phyloP scores from a whole-genome alignment of 2,888 invertebrate genomes.

The Sinopyrophorus schimmeli region DNA sequence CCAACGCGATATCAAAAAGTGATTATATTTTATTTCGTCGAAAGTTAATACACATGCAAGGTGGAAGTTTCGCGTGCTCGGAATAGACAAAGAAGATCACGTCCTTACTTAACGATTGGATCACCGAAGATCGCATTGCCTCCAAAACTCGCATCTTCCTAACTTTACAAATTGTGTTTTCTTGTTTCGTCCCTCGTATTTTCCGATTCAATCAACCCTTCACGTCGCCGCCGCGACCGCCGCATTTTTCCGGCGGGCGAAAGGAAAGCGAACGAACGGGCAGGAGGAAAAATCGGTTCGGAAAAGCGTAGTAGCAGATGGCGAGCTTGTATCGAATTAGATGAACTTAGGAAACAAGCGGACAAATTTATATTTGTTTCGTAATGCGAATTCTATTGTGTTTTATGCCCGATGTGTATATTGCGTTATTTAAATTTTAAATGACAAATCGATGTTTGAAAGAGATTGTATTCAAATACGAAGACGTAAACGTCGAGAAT shows the following conservation, averaged over 20 bases:
- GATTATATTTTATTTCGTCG: constrained; percentile 42
- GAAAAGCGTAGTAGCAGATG: constrained; percentile 33
- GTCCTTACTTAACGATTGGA: constrained; percentile 54
- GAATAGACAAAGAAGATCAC: constrained; percentile 52
- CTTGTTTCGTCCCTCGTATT: constrained; percentile 50
- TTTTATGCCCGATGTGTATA: constrained; percentile 31
- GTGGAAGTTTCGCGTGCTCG: constrained; percentile 43
- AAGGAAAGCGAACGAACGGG: constrained; percentile 26
- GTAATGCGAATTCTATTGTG: constrained; percentile 32
- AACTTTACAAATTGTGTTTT: constrained; percentile 55
- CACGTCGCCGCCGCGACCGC: constrained; percentile 28
- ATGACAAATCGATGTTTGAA: constrained; percentile 45
- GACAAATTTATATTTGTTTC: constrained; percentile 33
- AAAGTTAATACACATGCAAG: constrained; percentile 28
- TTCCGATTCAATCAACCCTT: constrained; percentile 50
- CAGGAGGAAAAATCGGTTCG: constrained; percentile 21
- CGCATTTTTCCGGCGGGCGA: constrained; percentile 24
- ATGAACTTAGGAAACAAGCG: constrained; percentile 32
- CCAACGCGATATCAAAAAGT: constrained; percentile 45
- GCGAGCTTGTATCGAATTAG: constrained; percentile 34
- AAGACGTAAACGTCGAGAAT: constrained; percentile 42
- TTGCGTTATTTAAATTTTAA: constrained; percentile 39
- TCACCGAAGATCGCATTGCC: constrained; percentile 48
- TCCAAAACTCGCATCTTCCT: constrained; percentile 46
- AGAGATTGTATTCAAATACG: constrained; percentile 47